These are phyloP conservation scores for Anhinga rufa DNA, from an alignment of 2,113 vertebrate species.

Conservation along the genomic window DNA sequence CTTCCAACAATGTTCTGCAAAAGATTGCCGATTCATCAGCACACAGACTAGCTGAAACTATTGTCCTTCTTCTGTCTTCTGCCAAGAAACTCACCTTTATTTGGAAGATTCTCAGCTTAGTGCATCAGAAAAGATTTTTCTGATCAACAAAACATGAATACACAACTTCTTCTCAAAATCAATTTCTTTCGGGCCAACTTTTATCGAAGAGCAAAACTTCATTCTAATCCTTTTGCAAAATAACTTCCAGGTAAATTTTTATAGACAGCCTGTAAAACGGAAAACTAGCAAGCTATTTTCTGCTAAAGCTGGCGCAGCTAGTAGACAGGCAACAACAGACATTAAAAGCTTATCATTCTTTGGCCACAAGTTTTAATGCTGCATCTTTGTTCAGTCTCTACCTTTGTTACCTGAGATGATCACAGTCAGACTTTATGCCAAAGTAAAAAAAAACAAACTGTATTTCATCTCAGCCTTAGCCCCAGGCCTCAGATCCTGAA, in stretches of 20 bases:
- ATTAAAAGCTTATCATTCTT: constrained; percentile 35
- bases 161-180: neutral
- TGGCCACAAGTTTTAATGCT: constrained; percentile 15
- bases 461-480: constrained; percentile 55
- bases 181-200: neutral
- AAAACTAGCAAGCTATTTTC: neutral
- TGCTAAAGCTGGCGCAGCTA: neutral
- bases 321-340: neutral
- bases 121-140: neutral
- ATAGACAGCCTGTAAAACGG: neutral
- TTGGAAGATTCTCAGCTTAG: neutral
- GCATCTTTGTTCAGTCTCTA: constrained; percentile 16
- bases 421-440: neutral
- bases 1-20: neutral
- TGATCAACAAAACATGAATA: neutral
- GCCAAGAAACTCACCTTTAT: neutral
- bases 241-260: neutral
- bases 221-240: neutral
- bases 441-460: neutral
- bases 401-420: constrained; percentile 26
- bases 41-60: neutral
- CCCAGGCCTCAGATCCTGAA: constrained; percentile 33
- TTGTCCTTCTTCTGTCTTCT: neutral
- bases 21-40: neutral
- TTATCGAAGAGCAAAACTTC: neutral